Conservation (phyloP, 2,797 vertebrate species). For the Naso thynnoides region DNA sequence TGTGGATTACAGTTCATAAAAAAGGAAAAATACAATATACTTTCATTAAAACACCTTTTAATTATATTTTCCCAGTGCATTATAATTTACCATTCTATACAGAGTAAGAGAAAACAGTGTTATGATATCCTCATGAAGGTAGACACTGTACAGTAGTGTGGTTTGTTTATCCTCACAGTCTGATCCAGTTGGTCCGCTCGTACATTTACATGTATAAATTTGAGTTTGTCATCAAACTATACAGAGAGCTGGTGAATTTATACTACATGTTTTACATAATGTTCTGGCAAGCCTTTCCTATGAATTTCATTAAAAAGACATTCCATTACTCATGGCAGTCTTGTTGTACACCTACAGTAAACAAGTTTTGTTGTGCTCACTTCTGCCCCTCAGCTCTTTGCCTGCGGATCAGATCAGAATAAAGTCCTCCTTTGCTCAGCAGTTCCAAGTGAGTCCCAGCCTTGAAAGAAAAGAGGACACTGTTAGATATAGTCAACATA, state of each 20-base stretch:
- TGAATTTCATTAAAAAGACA: slow-evolving; percentile 35
- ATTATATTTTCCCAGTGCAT: slow-evolving; percentile 14
- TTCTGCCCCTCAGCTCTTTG: slow-evolving; percentile 85
- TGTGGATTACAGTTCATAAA: not conserved
- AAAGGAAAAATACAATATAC: not conserved
- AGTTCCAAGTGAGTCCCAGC: slow-evolving; percentile 90
- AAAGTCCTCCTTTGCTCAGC: slow-evolving; percentile 88
- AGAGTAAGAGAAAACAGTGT: slow-evolving; percentile 22
- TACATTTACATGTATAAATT: slow-evolving; percentile 24
- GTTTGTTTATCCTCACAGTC: slow-evolving; percentile 20
- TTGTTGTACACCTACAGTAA: slow-evolving; percentile 36
- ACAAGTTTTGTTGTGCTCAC: slow-evolving; percentile 56
- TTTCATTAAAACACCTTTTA: slow-evolving; percentile 39
- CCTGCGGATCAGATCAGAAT: slow-evolving; percentile 90
- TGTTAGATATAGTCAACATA: slow-evolving; percentile 51
- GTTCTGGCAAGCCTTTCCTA: not conserved
- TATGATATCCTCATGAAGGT: slow-evolving; percentile 23
- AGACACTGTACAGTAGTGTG: slow-evolving; percentile 53
- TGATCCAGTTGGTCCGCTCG: slow-evolving; percentile 56
- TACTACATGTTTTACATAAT: slow-evolving; percentile 16
- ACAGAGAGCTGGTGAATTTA: slow-evolving; percentile 29
- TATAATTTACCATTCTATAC: slow-evolving; percentile 42
- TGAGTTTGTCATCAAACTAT: slow-evolving; percentile 35
- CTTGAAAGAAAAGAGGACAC: slow-evolving; percentile 72
- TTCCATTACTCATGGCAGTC: slow-evolving; percentile 19